phyloP scores from a whole-genome alignment of 2,888 invertebrate species.

The Callosobruchus maculatus region DNA sequence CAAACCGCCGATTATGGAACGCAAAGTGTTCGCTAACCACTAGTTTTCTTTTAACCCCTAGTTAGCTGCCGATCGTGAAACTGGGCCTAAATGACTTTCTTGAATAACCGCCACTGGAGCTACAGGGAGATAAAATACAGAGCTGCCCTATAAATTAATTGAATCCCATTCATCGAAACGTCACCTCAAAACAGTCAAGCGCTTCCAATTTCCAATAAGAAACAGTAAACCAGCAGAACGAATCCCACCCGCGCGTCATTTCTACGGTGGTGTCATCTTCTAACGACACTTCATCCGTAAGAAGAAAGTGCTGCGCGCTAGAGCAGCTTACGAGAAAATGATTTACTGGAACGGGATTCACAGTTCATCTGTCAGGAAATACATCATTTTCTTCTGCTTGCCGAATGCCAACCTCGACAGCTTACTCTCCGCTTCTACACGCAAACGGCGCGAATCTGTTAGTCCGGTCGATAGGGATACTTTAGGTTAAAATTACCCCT shows the following conservation, averaged over 20 bases:
- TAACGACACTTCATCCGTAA: slow-evolving; percentile 31
- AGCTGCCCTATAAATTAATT: not conserved
- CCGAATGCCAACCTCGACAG: not conserved
- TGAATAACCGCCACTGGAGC: no score
- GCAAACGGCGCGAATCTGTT: not conserved
- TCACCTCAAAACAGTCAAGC: not conserved
- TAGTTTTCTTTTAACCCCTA: no score
- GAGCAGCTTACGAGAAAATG: slow-evolving; percentile 43
- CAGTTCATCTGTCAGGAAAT: slow-evolving; percentile 47
- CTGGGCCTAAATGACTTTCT: no score
- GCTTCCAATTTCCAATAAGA: not conserved
- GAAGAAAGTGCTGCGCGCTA: slow-evolving; percentile 22
- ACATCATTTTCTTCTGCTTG: slow-evolving; percentile 33
- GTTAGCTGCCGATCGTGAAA: no score
- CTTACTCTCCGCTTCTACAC: not conserved
- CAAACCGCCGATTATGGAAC: no score
- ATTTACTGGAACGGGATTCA: slow-evolving; percentile 49
- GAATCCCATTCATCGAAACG: not conserved
- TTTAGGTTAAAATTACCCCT: no score
- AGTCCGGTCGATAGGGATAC: not conserved
- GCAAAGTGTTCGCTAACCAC: no score
- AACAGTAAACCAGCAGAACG: slow-evolving; percentile 3
- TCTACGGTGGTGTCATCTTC: slow-evolving; percentile 22
- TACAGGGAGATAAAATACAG: not conserved
- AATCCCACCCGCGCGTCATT: not conserved